Conservation (phyloP, 2,888 invertebrate species). For the Lasiommata megera region DNA sequence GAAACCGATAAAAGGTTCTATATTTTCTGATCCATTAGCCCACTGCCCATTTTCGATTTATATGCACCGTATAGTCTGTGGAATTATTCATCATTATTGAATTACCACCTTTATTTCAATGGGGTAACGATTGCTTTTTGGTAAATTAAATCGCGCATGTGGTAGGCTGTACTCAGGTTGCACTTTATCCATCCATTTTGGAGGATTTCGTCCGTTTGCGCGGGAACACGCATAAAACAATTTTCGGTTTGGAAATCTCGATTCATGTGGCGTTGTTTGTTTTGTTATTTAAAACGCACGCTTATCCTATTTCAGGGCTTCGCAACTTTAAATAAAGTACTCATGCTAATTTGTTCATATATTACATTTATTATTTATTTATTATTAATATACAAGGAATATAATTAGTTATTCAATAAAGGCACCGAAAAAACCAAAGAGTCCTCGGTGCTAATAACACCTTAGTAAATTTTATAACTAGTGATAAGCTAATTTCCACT, state of each 20-base stretch:
- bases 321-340: no score
- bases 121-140: not conserved
- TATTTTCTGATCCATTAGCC: constrained; percentile 49
- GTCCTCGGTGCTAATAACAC: no score
- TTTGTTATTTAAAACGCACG: no score
- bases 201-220: constrained; percentile 26
- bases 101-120: not conserved
- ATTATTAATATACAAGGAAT: no score
- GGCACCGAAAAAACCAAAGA: no score
- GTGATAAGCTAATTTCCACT: no score
- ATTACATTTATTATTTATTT: no score
- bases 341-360: no score
- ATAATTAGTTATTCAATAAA: no score
- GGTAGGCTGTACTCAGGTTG: constrained; percentile 15
- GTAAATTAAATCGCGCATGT: not conserved
- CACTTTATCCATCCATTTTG: constrained; percentile 30
- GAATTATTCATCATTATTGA: not conserved
- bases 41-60: constrained; percentile 34
- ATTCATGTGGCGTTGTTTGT: constrained; percentile 2
- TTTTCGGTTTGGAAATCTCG: constrained; percentile 4
- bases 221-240: constrained; percentile 9
- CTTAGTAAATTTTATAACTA: no score
- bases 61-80: constrained; percentile 7
- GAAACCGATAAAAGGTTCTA: constrained; percentile 32
- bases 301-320: no score